These are phyloP conservation scores for Sinella curviseta DNA, from an alignment of 1,140 invertebrate genomes.

Conservation along the genomic window DNA sequence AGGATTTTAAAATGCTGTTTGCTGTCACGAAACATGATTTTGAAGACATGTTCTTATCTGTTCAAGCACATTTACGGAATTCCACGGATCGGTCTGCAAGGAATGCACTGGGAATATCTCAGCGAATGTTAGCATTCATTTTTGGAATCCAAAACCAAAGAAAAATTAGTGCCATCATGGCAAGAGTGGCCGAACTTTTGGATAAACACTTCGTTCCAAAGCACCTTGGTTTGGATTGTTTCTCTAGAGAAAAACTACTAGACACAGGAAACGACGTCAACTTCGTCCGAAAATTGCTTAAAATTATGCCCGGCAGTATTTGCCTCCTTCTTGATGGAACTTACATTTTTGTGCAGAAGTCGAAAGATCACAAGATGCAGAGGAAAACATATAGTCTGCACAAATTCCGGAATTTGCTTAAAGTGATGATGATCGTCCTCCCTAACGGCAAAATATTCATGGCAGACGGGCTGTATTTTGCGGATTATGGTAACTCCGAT, in stretches of 20 bases:
- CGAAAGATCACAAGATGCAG: not conserved
- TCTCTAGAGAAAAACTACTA: not conserved
- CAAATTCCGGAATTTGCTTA: conserved; percentile 30
- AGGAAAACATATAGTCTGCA: not conserved
- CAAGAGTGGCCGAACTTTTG: not conserved
- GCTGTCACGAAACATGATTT: not conserved
- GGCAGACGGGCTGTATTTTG: conserved; percentile 15
- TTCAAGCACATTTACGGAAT: not conserved
- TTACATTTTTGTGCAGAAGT: conserved; percentile 7
- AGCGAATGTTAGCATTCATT: conserved; percentile 11
- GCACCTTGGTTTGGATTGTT: conserved; percentile 18
- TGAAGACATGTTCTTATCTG: not conserved
- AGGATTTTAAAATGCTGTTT: not conserved
- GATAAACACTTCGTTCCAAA: conserved; percentile 32
- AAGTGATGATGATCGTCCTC: conserved; percentile 29
- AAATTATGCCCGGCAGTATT: not conserved
- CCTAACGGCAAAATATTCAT: conserved; percentile 36
- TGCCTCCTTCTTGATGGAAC: not conserved
- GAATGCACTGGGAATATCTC: conserved; percentile 34
- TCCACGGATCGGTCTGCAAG: not conserved
- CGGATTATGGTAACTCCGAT: conserved; percentile 35
- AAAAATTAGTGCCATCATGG: conserved; percentile 3
- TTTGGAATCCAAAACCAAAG: not conserved
- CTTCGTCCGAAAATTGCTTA: not conserved
- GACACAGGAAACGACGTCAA: not conserved